Conservation (phyloP, 1,140 invertebrate species). For the Meloidogyne exigua region DNA sequence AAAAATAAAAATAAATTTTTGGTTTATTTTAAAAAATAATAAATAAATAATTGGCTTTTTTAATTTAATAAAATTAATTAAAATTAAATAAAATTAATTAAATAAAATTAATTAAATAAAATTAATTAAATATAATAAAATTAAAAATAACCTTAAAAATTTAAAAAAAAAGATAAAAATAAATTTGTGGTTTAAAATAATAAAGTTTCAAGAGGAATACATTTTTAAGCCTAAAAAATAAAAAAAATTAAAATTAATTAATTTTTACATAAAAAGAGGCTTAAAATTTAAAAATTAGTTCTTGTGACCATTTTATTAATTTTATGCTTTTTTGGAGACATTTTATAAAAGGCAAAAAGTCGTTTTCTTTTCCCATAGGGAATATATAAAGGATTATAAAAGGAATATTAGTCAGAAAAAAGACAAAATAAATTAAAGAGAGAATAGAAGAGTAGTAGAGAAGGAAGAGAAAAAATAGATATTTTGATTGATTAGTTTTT, state of each 20-base stretch:
- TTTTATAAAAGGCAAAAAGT: slow-evolving; percentile 1
- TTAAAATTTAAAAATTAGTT: not conserved
- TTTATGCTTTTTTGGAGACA: slow-evolving; percentile 1
- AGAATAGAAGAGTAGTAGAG: too few relatives aligned
- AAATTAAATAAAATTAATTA: too few relatives aligned
- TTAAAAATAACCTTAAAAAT: too few relatives aligned
- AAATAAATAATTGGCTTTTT: not conserved
- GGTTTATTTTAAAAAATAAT: too few relatives aligned
- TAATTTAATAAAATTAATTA: not conserved
- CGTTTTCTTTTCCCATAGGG: not conserved
- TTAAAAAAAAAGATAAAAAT: too few relatives aligned
- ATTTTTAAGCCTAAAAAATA: too few relatives aligned
- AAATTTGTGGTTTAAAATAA: too few relatives aligned
- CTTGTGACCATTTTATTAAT: not conserved
- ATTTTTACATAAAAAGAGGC: not conserved
- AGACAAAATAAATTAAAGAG: not conserved
- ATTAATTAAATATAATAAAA: too few relatives aligned
- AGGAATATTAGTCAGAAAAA: not conserved
- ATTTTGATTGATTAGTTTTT: not conserved
- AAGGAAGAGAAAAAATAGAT: not conserved
- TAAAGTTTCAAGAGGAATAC: too few relatives aligned
- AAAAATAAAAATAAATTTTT: too few relatives aligned
- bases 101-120: too few relatives aligned
- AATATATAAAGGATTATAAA: not conserved
- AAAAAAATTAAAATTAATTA: not conserved